phyloP scores from a whole-genome alignment of 2,113 vertebrate species.

The Trichomycterus rosablanca region DNA sequence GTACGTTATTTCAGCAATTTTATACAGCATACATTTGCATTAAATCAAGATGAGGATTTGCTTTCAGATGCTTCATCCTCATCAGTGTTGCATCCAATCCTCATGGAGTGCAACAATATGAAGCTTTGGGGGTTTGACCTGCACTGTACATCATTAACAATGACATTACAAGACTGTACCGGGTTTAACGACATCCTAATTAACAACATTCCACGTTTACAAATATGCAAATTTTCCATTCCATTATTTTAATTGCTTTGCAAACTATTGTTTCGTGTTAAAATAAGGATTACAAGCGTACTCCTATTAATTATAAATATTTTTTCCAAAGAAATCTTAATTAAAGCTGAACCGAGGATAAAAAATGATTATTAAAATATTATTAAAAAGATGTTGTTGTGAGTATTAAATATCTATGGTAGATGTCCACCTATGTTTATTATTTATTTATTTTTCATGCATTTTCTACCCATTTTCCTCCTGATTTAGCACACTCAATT shows the following conservation, averaged over 20 bases:
- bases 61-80: conserved; percentile 11
- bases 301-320: too few relatives aligned
- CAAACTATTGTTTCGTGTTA: conserved; percentile 39
- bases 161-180: conserved; percentile 26
- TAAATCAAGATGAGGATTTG: conserved; percentile 17
- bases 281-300: too few relatives aligned
- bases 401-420: too few relatives aligned
- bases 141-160: conserved; percentile 34
- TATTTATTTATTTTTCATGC: too few relatives aligned
- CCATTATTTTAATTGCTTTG: conserved; percentile 40
- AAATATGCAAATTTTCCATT: conserved; percentile 41
- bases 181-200: conserved; percentile 36
- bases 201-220: conserved; percentile 36
- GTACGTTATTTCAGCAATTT: background rate
- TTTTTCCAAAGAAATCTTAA: too few relatives aligned
- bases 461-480: too few relatives aligned
- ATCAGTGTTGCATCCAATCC: too few relatives aligned
- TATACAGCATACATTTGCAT: background rate
- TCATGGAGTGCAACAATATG: conserved; percentile 18
- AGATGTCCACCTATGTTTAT: too few relatives aligned
- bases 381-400: too few relatives aligned
- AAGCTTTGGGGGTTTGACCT: conserved; percentile 6
- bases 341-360: too few relatives aligned
- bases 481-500: too few relatives aligned
- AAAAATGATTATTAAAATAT: too few relatives aligned